Base-by-base conservation (phyloP, 2,797 vertebrate genomes). In the Brachyrhaphis roseni region DNA sequence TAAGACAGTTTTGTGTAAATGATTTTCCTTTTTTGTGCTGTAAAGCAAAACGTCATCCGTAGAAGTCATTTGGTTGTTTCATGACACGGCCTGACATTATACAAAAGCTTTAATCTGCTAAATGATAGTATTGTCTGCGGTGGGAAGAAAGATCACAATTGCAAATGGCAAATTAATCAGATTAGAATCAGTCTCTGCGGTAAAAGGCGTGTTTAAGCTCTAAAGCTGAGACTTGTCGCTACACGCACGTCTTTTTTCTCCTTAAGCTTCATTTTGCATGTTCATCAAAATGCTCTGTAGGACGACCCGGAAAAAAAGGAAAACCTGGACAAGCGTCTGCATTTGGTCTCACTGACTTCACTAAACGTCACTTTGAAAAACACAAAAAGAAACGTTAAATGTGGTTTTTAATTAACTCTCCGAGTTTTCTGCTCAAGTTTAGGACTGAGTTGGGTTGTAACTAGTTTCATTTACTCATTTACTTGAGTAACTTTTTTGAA, bases 261-360 rank as follows among this genome's bases (percentile, higher is more conserved):
- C 53, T 53, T 51, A 34, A 53, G 79, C 83, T 88, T 90, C 78
- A 82, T 86, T 91, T 90, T 74, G 78, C 84, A 82, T 83, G 72
- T 76, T 90, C 90, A 91, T 90, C 82, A 86, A 88, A 88, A 90
- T 83, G 85, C 47, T 78, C 80, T 77, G 87, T 11, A 86, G 79
- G 82, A 90, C 89, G 80, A 77, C 74, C 62, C 3, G 6, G 16
- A 8, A 70, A 26, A 43, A n/a, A 71, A n/a, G 59, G 43, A 47
- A 84, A 80, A 84, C 82, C 78, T 43, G 84, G 87, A 84, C 81
- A 83, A 84, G 85, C 83, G 80, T 86, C 80, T 87, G 81, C 83
- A 88, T n/a, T n/a, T n/a, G 84, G 88, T 80, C 74, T 78, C 84
- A 81, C 68, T n/a, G 28, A 76, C 89, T 91, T 79, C 90, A 83